phyloP scores from a whole-genome alignment of 2,888 invertebrate genomes.

The Pherbina coryleti region DNA sequence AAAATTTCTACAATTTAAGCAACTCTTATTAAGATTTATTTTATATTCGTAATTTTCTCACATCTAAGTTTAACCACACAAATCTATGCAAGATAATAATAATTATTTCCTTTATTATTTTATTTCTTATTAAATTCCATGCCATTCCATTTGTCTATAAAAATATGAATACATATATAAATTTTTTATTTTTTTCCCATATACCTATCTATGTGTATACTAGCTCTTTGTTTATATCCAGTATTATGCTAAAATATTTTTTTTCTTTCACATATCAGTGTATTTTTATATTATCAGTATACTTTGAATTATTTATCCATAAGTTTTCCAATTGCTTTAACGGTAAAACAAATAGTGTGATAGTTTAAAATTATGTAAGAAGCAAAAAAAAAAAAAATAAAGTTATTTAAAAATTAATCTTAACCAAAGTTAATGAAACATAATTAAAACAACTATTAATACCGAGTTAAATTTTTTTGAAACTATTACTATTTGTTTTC shows the following conservation, averaged over 20 bases:
- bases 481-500: constrained; percentile 37
- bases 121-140: not conserved
- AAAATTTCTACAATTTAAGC: no score
- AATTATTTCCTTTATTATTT: not conserved
- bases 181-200: not conserved
- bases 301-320: not conserved
- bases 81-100: no score
- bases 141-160: not conserved
- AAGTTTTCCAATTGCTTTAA: not conserved
- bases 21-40: no score
- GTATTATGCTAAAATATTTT: not conserved
- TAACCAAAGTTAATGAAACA: not conserved
- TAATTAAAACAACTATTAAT: not conserved
- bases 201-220: not conserved
- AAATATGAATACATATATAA: no score
- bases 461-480: not conserved
- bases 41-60: no score
- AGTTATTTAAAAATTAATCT: not conserved
- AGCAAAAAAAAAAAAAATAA: not conserved
- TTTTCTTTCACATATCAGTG: not conserved
- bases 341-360: not conserved
- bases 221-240: not conserved
- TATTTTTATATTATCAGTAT: not conserved
- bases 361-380: not conserved
- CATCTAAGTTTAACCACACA: no score